Conservation (phyloP, 30 jellyfish, hydroid and myxozoan genomes). For the Turritopsis rubra region DNA sequence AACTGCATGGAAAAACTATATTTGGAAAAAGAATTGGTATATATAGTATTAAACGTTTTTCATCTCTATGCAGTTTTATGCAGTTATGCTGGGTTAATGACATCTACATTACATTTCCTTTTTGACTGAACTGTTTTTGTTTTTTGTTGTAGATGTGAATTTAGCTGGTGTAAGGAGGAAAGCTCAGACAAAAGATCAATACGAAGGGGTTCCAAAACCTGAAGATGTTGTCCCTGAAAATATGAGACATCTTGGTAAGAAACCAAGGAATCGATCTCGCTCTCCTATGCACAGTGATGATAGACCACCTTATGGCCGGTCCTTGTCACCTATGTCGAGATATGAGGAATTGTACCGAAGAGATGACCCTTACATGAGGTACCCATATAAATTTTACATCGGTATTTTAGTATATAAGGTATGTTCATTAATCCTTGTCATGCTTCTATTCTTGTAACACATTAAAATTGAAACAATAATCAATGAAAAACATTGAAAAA, state of each 20-base stretch:
- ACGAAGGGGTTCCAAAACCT: conserved; percentile 27
- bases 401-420: too few relatives aligned
- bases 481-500: too few relatives aligned
- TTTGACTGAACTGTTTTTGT: background rate
- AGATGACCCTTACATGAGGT: conserved; percentile 42
- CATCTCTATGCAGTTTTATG: background rate
- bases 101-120: background rate
- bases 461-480: too few relatives aligned
- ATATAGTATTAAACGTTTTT: too few relatives aligned
- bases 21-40: conserved; percentile 93
- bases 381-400: too few relatives aligned
- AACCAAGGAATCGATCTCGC: conserved; percentile 16
- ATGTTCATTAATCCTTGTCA: background rate
- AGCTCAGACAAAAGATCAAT: conserved; percentile 46
- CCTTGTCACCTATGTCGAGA: conserved; percentile 79
- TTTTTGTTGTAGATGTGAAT: conserved; percentile 53
- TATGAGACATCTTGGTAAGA: conserved; percentile 20
- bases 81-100: too few relatives aligned
- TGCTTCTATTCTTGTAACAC: too few relatives aligned
- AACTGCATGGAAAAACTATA: conserved; percentile 60
- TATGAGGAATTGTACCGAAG: conserved; percentile 63
- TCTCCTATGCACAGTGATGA: background rate
- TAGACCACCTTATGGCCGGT: conserved; percentile 30
- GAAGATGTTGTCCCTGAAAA: conserved; percentile 38
- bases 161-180: conserved; percentile 83